These are phyloP conservation scores for Diorhabda elongata DNA, from an alignment of 1,140 invertebrate species.

Conservation along the genomic window DNA sequence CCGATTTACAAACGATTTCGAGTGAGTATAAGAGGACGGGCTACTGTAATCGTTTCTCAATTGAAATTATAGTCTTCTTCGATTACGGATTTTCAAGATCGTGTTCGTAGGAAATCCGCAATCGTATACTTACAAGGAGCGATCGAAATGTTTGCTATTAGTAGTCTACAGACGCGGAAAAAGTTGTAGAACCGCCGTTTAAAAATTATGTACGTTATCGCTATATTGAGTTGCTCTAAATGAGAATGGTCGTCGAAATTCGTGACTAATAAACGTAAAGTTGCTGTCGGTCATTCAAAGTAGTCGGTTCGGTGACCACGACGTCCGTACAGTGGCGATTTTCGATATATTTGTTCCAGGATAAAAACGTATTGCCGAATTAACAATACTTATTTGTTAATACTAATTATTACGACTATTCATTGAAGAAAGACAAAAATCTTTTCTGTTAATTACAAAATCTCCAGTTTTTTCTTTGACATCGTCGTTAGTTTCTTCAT, in stretches of 20 bases:
- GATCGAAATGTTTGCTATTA: too few relatives aligned
- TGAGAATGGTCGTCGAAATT: neutral
- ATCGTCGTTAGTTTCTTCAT: too few relatives aligned
- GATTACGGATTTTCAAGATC: neutral
- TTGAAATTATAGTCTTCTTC: neutral
- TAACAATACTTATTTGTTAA: too few relatives aligned
- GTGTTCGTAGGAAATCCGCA: too few relatives aligned
- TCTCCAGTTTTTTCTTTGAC: too few relatives aligned
- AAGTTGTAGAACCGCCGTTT: neutral
- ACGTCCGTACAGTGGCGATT: neutral
- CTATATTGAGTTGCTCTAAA: neutral
- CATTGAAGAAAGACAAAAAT: too few relatives aligned
- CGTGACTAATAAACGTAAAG: neutral
- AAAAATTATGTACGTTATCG: neutral
- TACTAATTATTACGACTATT: too few relatives aligned
- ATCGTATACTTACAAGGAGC: too few relatives aligned
- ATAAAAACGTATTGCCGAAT: too few relatives aligned
- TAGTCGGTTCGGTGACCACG: constrained; percentile 1
- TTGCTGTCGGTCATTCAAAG: neutral
- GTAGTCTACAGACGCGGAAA: neutral
- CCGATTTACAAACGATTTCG: neutral
- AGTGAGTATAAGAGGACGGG: neutral
- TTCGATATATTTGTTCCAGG: too few relatives aligned
- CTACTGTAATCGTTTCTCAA: neutral
- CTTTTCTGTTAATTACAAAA: too few relatives aligned